phyloP scores from a whole-genome alignment of 1,140 invertebrate species.

The Adelges cooleyi region DNA sequence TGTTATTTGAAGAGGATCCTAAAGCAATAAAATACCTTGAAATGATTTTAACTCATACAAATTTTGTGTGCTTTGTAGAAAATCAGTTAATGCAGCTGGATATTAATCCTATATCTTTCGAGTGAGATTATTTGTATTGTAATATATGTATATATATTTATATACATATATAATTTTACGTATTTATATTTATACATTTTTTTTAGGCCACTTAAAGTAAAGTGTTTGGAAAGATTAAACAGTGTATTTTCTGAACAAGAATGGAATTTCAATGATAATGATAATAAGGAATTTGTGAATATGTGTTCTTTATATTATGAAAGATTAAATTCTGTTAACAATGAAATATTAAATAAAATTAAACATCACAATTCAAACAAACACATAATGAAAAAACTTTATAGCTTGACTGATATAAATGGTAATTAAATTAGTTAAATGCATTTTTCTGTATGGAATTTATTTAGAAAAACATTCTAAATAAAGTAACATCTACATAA shows the following conservation, averaged over 20 bases:
- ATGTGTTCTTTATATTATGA: not conserved
- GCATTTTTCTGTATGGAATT: too few species aligned
- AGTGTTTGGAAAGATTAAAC: too few species aligned
- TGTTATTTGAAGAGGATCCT: not conserved
- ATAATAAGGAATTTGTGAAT: conserved; percentile 14
- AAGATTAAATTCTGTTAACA: not conserved
- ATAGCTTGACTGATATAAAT: conserved; percentile 7
- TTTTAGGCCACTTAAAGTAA: too few species aligned
- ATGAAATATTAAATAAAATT: not conserved
- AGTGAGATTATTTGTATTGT: not conserved
- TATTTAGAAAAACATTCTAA: too few species aligned
- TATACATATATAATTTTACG: not conserved
- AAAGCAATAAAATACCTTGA: not conserved
- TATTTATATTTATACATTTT: too few species aligned
- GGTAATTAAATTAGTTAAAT: not conserved
- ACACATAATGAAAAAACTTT: not conserved
- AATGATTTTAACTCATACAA: not conserved
- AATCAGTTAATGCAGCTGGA: not conserved
- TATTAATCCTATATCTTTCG: not conserved
- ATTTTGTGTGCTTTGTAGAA: conserved; percentile 19
- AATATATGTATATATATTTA: not conserved
- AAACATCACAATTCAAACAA: not conserved
- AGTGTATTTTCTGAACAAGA: too few species aligned
- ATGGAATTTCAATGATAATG: too few species aligned
- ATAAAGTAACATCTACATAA: too few species aligned